phyloP scores from a whole-genome alignment of 1,140 invertebrate genomes.

The Geopemphigus sp. region DNA sequence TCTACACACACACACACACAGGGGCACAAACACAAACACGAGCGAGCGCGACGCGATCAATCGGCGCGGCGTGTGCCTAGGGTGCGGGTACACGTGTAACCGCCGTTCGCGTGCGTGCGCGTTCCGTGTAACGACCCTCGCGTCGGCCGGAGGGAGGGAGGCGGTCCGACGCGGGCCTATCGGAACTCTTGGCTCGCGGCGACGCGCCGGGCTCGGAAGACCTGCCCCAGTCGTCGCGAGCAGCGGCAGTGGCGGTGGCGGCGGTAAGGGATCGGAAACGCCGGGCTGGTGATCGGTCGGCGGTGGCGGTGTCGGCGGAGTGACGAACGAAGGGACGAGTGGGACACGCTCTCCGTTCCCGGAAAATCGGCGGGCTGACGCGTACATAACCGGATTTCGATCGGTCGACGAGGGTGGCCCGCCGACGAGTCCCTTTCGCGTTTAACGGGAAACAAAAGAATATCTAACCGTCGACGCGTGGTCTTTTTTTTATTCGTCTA shows the following conservation, averaged over 20 bases:
- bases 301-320: not conserved
- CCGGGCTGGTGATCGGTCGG: not conserved
- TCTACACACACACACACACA: no score
- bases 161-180: conserved; percentile 32
- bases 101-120: not conserved
- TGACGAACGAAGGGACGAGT: not conserved
- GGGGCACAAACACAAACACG: no score
- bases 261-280: not conserved
- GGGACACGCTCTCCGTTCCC: not conserved
- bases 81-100: conserved; percentile 35
- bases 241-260: not conserved
- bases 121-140: not conserved
- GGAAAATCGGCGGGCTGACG: conserved; percentile 1
- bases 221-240: conserved; percentile 6
- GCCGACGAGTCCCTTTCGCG: not conserved
- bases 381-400: conserved; percentile 44
- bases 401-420: not conserved
- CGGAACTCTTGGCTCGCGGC: conserved; percentile 20
- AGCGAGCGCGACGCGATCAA: conserved; percentile 10
- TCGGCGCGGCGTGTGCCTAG: not conserved
- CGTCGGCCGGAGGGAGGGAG: not conserved
- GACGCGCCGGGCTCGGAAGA: conserved; percentile 17
- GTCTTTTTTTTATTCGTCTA: no score
- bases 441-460: conserved; percentile 4
- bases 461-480: no score